These are phyloP conservation scores for Rhynchophorus ferrugineus DNA, from an alignment of 1,140 invertebrate genomes.

Conservation along the genomic window DNA sequence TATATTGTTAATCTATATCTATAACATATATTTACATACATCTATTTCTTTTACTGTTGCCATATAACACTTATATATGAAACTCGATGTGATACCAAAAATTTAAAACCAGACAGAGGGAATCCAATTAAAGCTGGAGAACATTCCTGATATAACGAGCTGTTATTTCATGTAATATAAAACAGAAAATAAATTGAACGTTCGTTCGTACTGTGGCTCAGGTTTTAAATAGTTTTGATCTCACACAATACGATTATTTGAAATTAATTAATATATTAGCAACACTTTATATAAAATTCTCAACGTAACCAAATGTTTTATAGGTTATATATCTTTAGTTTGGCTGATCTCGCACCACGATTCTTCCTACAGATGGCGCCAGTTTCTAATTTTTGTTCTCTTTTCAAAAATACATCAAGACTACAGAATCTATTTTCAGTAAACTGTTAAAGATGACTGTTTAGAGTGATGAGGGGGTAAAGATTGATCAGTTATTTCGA, in stretches of 20 bases:
- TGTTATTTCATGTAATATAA: no score
- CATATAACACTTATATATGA: slow-evolving; percentile 31
- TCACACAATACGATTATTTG: not conserved
- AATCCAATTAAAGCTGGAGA: not conserved
- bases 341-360: slow-evolving; percentile 9
- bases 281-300: slow-evolving; percentile 4
- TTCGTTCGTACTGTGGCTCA: no score
- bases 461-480: not conserved
- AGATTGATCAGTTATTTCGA: no score
- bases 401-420: not conserved
- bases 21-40: slow-evolving; percentile 38
- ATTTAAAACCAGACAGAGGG: slow-evolving; percentile 1
- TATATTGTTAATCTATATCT: slow-evolving; percentile 27
- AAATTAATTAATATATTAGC: slow-evolving; percentile 3
- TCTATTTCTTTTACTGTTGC: slow-evolving; percentile 28
- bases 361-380: slow-evolving; percentile 10
- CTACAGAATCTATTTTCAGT: slow-evolving; percentile 7
- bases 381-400: not conserved
- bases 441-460: not conserved
- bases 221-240: no score
- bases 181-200: no score
- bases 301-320: slow-evolving; percentile 3
- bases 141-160: no score
- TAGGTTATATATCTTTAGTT: slow-evolving; percentile 9
- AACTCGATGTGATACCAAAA: slow-evolving; percentile 1